Evolutionary conservation across 2,113 vertebrate genomes (phyloP).

Genomic region (Elachura formosa): DNA sequence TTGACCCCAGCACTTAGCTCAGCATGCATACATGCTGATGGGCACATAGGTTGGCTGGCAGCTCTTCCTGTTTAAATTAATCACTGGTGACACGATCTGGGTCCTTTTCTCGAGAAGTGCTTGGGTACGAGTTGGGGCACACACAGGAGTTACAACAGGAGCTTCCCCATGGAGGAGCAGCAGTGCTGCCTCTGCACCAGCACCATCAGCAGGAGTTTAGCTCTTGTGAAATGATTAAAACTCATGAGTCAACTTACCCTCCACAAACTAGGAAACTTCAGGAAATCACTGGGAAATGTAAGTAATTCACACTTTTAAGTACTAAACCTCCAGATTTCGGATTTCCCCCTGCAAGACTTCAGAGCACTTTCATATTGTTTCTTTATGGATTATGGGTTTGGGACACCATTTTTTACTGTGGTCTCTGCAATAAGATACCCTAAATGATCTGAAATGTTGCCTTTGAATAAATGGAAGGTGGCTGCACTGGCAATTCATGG

Average conservation of each 20-base stretch:
- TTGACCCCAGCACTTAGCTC: too few species aligned
- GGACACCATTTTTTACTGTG: background rate
- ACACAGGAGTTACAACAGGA: rapidly evolving
- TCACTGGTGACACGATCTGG: background rate
- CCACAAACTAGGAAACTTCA: background rate
- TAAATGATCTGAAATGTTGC: background rate
- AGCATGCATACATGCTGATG: rapidly evolving
- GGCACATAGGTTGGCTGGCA: background rate
- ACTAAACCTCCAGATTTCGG: background rate
- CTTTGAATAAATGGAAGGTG: background rate
- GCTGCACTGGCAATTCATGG: background rate
- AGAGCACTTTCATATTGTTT: rapidly evolving
- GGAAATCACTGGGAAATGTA: background rate
- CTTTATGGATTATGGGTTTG: background rate
- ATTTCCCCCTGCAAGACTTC: background rate
- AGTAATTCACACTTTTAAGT: background rate
- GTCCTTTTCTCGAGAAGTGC: background rate
- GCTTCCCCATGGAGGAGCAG: background rate
- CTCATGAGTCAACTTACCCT: background rate
- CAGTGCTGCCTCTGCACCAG: background rate
- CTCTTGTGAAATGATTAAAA: background rate
- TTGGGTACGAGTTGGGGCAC: background rate
- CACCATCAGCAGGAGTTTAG: background rate
- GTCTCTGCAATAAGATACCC: background rate
- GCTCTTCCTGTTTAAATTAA: background rate